These are phyloP conservation scores for Nyctibius grandis DNA, from an alignment of 2,797 vertebrate species.

Conservation along the genomic window DNA sequence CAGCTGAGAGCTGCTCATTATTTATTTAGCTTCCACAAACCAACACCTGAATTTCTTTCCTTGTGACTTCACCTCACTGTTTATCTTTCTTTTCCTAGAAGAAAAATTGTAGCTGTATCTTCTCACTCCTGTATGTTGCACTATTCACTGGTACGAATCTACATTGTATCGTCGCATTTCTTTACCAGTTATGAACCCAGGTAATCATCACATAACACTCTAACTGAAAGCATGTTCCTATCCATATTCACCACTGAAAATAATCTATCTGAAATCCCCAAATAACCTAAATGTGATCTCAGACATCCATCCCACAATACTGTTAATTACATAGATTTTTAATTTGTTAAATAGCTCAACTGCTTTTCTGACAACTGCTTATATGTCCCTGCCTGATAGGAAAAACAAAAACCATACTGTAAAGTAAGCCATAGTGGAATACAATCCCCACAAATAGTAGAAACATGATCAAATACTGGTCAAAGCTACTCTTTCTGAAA, in stretches of 20 bases:
- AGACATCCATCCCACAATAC: neutral
- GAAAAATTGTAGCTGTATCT: neutral
- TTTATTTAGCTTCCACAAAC: constrained; percentile 28
- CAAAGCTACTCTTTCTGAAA: neutral
- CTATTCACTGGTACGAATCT: neutral
- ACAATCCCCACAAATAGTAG: neutral
- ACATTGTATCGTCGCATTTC: neutral
- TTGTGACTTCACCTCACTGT: neutral
- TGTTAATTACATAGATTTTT: neutral
- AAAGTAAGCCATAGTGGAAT: neutral
- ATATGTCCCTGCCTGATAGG: neutral
- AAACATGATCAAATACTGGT: neutral
- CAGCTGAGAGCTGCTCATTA: constrained; percentile 2
- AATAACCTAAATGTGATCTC: neutral
- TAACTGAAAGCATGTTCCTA: neutral
- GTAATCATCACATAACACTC: neutral
- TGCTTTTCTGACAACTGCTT: neutral
- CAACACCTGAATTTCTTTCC: constrained; percentile 7
- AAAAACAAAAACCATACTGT: neutral
- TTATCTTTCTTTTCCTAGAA: neutral
- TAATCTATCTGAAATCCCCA: neutral
- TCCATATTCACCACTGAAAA: neutral
- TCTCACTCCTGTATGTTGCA: neutral
- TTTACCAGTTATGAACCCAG: neutral
- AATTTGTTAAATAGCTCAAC: neutral